Conservation (phyloP, 2,113 vertebrate species). For the Danionella cerebrum region DNA sequence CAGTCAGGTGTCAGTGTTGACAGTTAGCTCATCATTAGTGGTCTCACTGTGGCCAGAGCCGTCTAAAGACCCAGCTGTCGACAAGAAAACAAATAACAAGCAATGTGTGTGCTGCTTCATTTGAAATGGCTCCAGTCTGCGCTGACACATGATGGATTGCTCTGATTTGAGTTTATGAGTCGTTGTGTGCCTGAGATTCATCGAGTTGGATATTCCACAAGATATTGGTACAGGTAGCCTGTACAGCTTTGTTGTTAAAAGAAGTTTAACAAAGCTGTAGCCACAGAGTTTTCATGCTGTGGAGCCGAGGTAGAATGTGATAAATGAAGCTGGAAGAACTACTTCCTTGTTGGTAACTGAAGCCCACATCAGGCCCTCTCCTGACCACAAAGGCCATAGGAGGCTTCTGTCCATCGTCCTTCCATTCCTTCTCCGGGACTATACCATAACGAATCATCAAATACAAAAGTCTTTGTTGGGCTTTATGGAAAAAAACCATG, state of each 20-base stretch:
- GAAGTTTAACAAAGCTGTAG: too few relatives aligned
- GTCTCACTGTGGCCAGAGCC: background rate
- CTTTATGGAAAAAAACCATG: too few relatives aligned
- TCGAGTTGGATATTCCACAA: background rate
- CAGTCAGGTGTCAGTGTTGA: background rate
- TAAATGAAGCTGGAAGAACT: background rate
- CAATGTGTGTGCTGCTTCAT: background rate
- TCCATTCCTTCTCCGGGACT: too few relatives aligned
- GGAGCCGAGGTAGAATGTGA: background rate
- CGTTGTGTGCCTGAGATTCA: background rate
- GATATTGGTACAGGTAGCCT: background rate
- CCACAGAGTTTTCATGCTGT: background rate
- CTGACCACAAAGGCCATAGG: too few relatives aligned
- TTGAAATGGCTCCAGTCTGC: background rate
- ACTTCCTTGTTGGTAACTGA: background rate
- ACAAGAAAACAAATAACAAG: background rate
- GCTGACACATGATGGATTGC: background rate
- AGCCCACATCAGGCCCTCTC: background rate
- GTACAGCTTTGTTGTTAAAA: too few relatives aligned
- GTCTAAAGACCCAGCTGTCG: background rate
- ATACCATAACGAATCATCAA: too few relatives aligned
- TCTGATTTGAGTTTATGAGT: background rate
- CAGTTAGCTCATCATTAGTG: slow-evolving; percentile 23
- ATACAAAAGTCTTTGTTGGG: too few relatives aligned
- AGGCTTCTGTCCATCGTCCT: too few relatives aligned